Conservation (phyloP, 2,797 vertebrate genomes). For the Characodon lateralis region DNA sequence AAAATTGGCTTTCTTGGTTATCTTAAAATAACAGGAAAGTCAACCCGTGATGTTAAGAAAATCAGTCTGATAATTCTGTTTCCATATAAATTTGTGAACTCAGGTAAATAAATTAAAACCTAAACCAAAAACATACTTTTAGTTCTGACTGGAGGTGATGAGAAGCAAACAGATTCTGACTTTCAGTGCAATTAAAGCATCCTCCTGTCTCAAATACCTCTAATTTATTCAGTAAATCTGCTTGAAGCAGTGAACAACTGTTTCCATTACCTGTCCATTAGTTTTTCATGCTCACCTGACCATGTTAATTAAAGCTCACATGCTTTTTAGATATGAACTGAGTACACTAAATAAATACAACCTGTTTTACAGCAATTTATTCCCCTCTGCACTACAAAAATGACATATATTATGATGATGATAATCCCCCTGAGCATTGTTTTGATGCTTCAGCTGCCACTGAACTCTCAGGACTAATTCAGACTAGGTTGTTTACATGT, state of each 20-base stretch:
- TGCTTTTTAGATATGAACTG: background rate
- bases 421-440: conserved; percentile 19
- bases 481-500: background rate
- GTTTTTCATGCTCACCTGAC: conserved; percentile 16
- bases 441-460: conserved; percentile 33
- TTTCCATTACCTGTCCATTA: background rate
- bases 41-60: no score
- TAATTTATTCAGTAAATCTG: background rate
- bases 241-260: background rate
- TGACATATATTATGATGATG: background rate
- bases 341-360: background rate
- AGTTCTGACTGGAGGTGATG: background rate
- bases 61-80: no score
- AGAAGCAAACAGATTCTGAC: background rate
- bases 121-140: background rate
- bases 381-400: conserved; percentile 1
- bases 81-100: no score
- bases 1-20: no score
- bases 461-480: conserved; percentile 28
- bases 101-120: no score
- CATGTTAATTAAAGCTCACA: background rate
- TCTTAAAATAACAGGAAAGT: no score
- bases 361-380: conserved; percentile 7
- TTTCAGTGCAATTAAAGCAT: background rate
- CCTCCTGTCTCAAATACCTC: background rate